Percentiles rank a stretch among this genome's conserved stretches.
These are phyloP conservation scores for Passer domesticus DNA, from an alignment of 2,113 vertebrate genomes.

Conservation along the genomic window DNA sequence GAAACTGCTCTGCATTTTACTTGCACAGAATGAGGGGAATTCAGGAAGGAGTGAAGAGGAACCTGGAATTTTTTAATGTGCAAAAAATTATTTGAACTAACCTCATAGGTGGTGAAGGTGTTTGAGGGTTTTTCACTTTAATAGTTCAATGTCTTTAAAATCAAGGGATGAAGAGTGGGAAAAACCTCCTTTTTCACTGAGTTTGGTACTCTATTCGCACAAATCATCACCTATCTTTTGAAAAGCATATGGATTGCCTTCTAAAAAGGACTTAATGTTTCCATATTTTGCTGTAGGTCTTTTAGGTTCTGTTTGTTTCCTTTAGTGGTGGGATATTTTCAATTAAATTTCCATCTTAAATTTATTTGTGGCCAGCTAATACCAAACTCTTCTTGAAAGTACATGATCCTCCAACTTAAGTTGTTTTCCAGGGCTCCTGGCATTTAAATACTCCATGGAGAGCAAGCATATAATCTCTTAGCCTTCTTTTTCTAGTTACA, in stretches of 20 bases:
- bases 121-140: background rate
- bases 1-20: background rate
- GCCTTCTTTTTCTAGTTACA: background rate
- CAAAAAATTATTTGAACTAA: background rate
- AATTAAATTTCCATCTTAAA: background rate
- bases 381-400: background rate
- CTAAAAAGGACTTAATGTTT: background rate
- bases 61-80: background rate
- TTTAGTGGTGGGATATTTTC: background rate
- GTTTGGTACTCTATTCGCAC: background rate
- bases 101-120: background rate
- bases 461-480: background rate
- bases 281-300: background rate
- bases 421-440: background rate
- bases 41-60: background rate
- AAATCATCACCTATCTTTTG: background rate
- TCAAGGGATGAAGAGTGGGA: background rate
- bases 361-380: background rate
- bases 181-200: background rate
- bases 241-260: background rate
- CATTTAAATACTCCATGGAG: background rate
- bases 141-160: background rate
- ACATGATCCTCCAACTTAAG: background rate
- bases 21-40: background rate
- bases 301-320: background rate